Evolutionary conservation across 2,888 invertebrate genomes (phyloP), one percentile per base, ranked within the genome.

Genomic region (Temnothorax unifasciatus): DNA sequence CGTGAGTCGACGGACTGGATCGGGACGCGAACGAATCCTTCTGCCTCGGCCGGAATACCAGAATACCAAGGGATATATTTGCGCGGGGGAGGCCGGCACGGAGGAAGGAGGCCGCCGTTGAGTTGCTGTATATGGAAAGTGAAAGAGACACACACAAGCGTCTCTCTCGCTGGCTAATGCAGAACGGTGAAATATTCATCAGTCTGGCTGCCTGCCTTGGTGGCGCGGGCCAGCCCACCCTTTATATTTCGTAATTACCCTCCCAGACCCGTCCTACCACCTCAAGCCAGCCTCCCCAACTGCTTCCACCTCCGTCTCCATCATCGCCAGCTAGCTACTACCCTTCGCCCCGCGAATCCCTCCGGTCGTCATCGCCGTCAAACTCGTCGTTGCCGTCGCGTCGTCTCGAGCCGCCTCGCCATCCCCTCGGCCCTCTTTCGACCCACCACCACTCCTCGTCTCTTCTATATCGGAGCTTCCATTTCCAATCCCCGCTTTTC

Each of bases 211-310:
- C 91, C 92, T 91, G 93, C 90, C 91, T 92, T 90, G 89, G 89
- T 91, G 92, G 92, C 88, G 92, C 90, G 91, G 91, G 90, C 93
- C 89, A 91, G 90, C 92, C 94, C 93, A 93, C 93, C 94, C 94
- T 94, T 94, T 94, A 94, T 93, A 93, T 94, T 94, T 93, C 93
- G 94, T 94, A 94, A 94, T 94, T 94, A 94, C 94, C 94, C 93
- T 93, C 92, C 92, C 91, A 90, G 91, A 86, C 89, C 88, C 87
- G 89, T 86, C 89, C 88, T 88, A 86, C 89, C 87, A 85, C 87
- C 90, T 88, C 82, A 89, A 88, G 85, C 89, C 87, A 87, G 86
- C 89, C 87, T 89, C 91, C 81, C 90, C 88, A 85, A 82, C 84
- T 79, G 50, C 63, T 68, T 63, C 82, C 84, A 83, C 54, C 87